Evolutionary conservation across 2,888 invertebrate species (phyloP).

Genomic region (Steinernema scapterisci): DNA sequence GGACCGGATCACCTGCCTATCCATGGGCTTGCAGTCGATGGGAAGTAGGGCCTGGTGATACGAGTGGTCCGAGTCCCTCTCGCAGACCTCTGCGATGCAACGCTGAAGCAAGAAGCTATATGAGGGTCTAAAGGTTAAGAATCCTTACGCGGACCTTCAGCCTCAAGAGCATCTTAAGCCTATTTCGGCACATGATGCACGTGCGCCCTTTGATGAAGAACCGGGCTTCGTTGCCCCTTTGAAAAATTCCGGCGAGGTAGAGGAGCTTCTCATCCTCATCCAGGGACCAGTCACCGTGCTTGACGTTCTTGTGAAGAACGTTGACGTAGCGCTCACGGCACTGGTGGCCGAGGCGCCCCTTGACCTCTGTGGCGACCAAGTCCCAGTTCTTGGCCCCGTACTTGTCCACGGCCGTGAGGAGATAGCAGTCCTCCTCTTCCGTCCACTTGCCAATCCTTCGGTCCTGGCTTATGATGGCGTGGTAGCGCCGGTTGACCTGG

Average conservation of each 20-base stretch:
- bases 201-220: slow-evolving; percentile 12
- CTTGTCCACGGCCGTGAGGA: slow-evolving; percentile 44
- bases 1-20: not conserved
- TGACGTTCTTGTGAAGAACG: slow-evolving; percentile 49
- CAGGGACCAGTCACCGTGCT: slow-evolving; percentile 61
- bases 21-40: not conserved
- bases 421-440: slow-evolving; percentile 28
- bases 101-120: not conserved
- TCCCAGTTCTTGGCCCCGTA: slow-evolving; percentile 50
- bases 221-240: not conserved
- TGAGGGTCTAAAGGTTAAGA: not conserved
- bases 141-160: not conserved
- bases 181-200: not conserved
- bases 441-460: not conserved
- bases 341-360: slow-evolving; percentile 54
- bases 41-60: not conserved
- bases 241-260: not conserved
- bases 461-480: not conserved
- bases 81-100: slow-evolving; percentile 6
- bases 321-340: slow-evolving; percentile 53
- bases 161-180: slow-evolving; percentile 9
- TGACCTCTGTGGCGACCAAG: slow-evolving; percentile 61
- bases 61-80: not conserved
- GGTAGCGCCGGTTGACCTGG: not conserved
- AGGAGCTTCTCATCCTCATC: slow-evolving; percentile 50